A percentile compares a stretch with the other conserved stretches of the same genome.
Conservation (phyloP, 2,888 invertebrate genomes). For the Hypomecis punctinalis region DNA sequence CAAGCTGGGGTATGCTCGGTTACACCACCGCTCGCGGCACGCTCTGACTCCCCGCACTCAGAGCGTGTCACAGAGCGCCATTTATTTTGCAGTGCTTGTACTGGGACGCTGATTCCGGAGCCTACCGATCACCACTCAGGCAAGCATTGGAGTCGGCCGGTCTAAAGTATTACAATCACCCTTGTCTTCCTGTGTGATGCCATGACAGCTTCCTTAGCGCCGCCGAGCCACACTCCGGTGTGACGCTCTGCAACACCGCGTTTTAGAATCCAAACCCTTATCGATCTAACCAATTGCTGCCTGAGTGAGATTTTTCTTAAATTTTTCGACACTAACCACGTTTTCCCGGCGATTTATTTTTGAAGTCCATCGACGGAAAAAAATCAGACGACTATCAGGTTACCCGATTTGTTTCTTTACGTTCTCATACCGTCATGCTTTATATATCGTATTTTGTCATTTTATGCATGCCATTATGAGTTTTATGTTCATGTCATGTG, state of each 20-base stretch:
- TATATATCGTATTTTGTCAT: conserved; percentile 67
- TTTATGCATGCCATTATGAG: conserved; percentile 76
- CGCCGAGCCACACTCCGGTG: conserved; percentile 47
- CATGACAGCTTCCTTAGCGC: conserved; percentile 78
- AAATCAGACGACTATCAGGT: conserved; percentile 48
- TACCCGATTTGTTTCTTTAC: conserved; percentile 55
- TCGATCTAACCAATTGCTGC: conserved; percentile 83
- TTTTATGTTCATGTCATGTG: conserved; percentile 66
- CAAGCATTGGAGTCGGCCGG: conserved; percentile 87
- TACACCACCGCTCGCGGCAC: conserved; percentile 65
- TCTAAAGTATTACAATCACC: conserved; percentile 81
- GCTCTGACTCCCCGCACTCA: conserved; percentile 77
- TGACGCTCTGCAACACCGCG: conserved; percentile 46
- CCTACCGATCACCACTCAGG: conserved; percentile 91
- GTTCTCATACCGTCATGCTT: conserved; percentile 72
- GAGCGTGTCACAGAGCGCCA: conserved; percentile 79
- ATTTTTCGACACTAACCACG: conserved; percentile 68
- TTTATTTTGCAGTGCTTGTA: conserved; percentile 92
- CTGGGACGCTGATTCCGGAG: conserved; percentile 88
- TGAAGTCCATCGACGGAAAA: conserved; percentile 77
- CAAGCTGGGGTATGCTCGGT: conserved; percentile 96
- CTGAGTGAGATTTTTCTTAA: conserved; percentile 81
- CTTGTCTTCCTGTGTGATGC: conserved; percentile 81
- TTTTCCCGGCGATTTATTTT: conserved; percentile 79
- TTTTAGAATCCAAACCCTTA: conserved; percentile 49